Conservation (phyloP, 2,113 vertebrate genomes). For the Gambusia holbrooki region DNA sequence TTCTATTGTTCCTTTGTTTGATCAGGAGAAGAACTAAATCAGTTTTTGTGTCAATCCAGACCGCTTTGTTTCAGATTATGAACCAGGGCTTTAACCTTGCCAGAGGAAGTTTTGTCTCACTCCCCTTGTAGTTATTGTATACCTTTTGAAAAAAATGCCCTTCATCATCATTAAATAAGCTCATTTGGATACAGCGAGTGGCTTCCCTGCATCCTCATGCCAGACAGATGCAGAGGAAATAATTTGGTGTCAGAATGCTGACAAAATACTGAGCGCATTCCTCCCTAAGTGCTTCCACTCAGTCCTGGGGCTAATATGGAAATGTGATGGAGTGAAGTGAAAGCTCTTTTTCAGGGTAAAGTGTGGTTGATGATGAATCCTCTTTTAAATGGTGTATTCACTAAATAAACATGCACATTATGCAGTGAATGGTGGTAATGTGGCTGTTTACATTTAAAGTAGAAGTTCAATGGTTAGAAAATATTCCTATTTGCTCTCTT, state of each 20-base stretch:
- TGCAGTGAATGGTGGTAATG: neutral
- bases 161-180: conserved; percentile 19
- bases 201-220: conserved; percentile 21
- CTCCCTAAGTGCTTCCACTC: conserved; percentile 33
- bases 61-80: neutral
- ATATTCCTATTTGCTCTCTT: neutral
- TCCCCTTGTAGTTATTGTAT: neutral
- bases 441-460: conserved; percentile 8
- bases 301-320: conserved; percentile 38
- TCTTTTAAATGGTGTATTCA: conserved; percentile 21
- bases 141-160: conserved; percentile 10
- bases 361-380: conserved; percentile 32
- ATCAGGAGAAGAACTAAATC: neutral
- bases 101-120: neutral
- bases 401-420: conserved; percentile 29
- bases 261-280: conserved; percentile 27
- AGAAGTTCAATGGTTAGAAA: neutral
- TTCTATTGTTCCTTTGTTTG: neutral
- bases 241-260: conserved; percentile 41
- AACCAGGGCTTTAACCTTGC: neutral
- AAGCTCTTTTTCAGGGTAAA: conserved; percentile 26
- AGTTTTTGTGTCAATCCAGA: neutral
- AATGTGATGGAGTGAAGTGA: conserved; percentile 28
- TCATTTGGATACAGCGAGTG: conserved; percentile 15
- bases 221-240: conserved; percentile 34